phyloP scores from a whole-genome alignment of 2,888 invertebrate species.

The Nymphalis c-album region DNA sequence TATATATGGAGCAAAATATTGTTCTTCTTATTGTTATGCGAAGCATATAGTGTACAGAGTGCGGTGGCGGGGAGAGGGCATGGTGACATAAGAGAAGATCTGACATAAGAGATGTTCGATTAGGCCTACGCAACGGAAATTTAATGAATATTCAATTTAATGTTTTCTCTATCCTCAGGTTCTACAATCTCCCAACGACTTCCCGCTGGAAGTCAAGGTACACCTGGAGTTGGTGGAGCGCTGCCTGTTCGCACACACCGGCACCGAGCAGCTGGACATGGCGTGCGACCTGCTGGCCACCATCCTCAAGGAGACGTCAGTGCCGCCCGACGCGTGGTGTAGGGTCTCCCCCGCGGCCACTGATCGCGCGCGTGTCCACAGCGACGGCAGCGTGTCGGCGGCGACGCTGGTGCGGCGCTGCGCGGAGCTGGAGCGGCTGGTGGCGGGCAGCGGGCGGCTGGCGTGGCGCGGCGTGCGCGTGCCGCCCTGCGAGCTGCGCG shows the following conservation, averaged over 20 bases:
- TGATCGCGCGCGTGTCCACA: conserved; percentile 34
- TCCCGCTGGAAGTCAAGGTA: conserved; percentile 79
- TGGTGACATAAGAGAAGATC: too few species aligned
- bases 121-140: too few species aligned
- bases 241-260: conserved; percentile 84
- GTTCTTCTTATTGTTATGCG: too few species aligned
- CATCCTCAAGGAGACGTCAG: conserved; percentile 66
- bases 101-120: too few species aligned
- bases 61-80: too few species aligned
- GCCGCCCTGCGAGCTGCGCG: conserved; percentile 63
- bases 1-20: too few species aligned
- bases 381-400: conserved; percentile 64
- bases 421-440: conserved; percentile 74
- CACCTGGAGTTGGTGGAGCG: conserved; percentile 83
- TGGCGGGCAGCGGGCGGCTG: conserved; percentile 73
- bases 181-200: conserved; percentile 65
- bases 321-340: background rate
- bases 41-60: too few species aligned
- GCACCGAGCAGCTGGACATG: conserved; percentile 82
- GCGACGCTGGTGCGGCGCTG: conserved; percentile 71
- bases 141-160: background rate
- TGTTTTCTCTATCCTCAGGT: conserved; percentile 49
- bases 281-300: conserved; percentile 83
- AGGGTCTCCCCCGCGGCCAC: too few species aligned
- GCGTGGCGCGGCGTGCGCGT: conserved; percentile 70